phyloP scores from a whole-genome alignment of 2,888 invertebrate species.

The Spodoptera exigua region DNA sequence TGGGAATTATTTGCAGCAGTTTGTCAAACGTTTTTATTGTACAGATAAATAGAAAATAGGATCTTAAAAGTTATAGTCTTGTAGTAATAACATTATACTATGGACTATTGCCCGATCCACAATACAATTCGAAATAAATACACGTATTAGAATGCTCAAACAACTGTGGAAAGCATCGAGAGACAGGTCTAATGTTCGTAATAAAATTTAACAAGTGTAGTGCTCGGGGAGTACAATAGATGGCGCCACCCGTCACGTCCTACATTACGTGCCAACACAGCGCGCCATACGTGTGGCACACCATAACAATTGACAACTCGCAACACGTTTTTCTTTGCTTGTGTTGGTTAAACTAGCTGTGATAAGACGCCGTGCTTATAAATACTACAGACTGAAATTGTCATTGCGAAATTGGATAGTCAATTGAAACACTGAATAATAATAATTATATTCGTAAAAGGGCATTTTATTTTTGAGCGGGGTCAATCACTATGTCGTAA shows the following conservation, averaged over 20 bases:
- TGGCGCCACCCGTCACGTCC: constrained; percentile 38
- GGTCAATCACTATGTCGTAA: too few relatives aligned
- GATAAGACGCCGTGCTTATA: too few relatives aligned
- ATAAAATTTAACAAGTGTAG: constrained; percentile 44
- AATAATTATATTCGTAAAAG: too few relatives aligned
- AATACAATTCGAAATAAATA: neutral
- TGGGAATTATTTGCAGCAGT: constrained; percentile 5
- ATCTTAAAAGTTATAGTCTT: neutral
- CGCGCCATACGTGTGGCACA: constrained; percentile 1
- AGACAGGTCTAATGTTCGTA: constrained; percentile 7
- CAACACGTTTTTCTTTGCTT: constrained; percentile 6
- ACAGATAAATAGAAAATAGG: neutral
- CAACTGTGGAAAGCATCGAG: neutral
- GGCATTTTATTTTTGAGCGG: too few relatives aligned
- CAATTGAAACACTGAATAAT: too few relatives aligned
- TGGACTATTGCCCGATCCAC: too few relatives aligned
- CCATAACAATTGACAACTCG: constrained; percentile 32
- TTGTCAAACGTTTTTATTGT: neutral
- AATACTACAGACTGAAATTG: too few relatives aligned
- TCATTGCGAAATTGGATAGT: too few relatives aligned
- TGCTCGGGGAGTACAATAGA: constrained; percentile 29
- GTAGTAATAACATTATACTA: neutral
- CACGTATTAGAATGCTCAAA: neutral
- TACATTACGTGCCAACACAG: constrained; percentile 36
- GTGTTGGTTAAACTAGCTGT: neutral